Base-by-base conservation (phyloP, 2,797 vertebrate genomes). In the Enoplosus armatus region DNA sequence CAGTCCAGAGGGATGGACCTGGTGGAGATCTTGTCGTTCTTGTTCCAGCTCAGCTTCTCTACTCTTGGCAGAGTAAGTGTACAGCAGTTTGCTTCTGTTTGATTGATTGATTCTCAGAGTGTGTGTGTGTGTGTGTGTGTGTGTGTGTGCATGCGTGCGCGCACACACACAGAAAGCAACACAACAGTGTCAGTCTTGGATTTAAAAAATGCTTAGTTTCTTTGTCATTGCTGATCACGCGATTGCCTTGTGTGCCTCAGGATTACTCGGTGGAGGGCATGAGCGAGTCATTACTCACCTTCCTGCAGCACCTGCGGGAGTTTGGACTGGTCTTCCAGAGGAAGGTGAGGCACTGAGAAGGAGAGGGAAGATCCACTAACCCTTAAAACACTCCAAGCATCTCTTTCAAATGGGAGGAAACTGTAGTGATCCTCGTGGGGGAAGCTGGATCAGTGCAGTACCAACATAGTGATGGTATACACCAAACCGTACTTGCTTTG, bases 221-320 rank as follows among this genome's bases (percentile, higher is more conserved):
- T 43, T 2, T 54, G 48, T 55, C 41, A 3, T 59, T 35, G n/a
- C n/a, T 68, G 29, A 67, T 50, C 4, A 27, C 35, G 26, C 27
- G 8, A n/a, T 59, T 74, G n/a, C 26, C 45, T n/a, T 31, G 27
- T 80, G n/a, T 75, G n/a, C 43, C 41, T 37, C 90, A 98, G 97
- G 97, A 98, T 86, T 98, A 98, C 88, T 98, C 97, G 0, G 97
- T 98, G 79, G 97, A 98, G 86, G 97, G 97, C 2, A 98, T 98
- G 97, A 97, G 97, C 16, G 97, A 98, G 61, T 97, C 97, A 8
- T 86, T 98, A 26, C 94, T 97, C 74, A 97, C 95, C 29, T 98
- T 98, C 84, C 94, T 98, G 82, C 97, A 98, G 87, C 97, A 98
- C 77, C 95, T 97, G 16, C 91, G 97, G n/a, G 97, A 98, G 90